Evolutionary conservation across 2,113 vertebrate species (phyloP), one percentile per base, ranked within the genome.

Genomic region (Dissostichus mawsoni): DNA sequence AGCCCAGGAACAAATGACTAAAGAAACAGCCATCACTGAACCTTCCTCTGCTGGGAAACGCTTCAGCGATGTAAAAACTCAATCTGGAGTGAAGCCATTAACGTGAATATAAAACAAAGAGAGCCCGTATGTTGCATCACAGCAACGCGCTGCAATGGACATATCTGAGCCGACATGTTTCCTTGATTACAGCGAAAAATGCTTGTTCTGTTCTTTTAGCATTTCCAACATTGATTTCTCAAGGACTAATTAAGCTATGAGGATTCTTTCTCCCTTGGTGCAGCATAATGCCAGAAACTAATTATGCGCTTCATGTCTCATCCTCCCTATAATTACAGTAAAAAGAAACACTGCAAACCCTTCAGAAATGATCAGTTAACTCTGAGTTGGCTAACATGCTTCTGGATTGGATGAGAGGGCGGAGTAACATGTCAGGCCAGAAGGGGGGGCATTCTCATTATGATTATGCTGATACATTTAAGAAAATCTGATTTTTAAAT

Each of bases 281-380:
- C 64, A 71, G 74, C 36, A 66, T 90, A 91, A 92, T 83, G 87
- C 80, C 87, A 92, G 83, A 85, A 91, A 91, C 90, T 93, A 90
- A 93, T 92, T 94, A 93, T 90, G 83, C 23, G 65, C 90, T 90
- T 91, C 85, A 87, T 90, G 88, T 93, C 84, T 92, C 85, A 82
- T 88, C 85, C 74, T 84, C 75, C 72, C 84, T 90, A 86, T 92
- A 93, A 93, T 90, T 92, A 89, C 69, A 81, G 77, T 51, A 78
- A 90, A 91, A 91, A 73, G 85, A 91, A 89, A 92, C 84, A 80
- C 70, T 83, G 80, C 77, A 90, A 87, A 73, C 36, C 58, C 52
- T 59, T 86, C 53, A 80, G 81, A 87, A 83, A 87, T 82, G 67
- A 86, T 76, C 74, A 64, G 76, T 88, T 91, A 87, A 85, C 88